Evolutionary conservation across 1,140 invertebrate species (phyloP), one percentile per base, ranked within the genome.

Genomic region (Agraylea sexmaculata): DNA sequence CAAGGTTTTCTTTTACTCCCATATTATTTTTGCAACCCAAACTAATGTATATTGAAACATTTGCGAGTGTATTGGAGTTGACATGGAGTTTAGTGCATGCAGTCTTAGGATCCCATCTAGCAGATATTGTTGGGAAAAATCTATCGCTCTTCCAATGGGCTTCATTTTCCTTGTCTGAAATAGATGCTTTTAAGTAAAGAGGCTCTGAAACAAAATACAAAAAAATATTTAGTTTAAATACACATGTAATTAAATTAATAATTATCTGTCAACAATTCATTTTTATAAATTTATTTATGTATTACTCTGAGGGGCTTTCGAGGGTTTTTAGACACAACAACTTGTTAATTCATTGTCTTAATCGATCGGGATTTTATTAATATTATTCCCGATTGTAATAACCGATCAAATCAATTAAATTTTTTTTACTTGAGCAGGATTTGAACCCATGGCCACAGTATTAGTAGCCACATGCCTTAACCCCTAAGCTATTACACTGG

Each of bases 91-190:
- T 62, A 8, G 65, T 62, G 5, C 60, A 64, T 5, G 70, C 60
- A 16, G 61, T 60, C 39, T 67, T 68, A 3, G 60, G 57, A 51
- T 73, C 69, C 71, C 71, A 73, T 51, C 70, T 66, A 20, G 70
- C 70, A 2, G 71, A 73, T 47, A 83, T 74, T 2, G 77, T 76
- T 3, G 80, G 79, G 12, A 69, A 59, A 55, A 84, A 83, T 30
- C 71, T 66, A 40, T 78, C 73, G 40, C 78, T 82, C 53, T 83
- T 83, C 78, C 80, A 83, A 43, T 80, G 80, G 28, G 77, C 73
- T 29, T 80, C 74, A 1, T 75, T 74, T 32, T 74, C 73, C 27
- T 69, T 69, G 49, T 83, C 78, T 25, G 78, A 72, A 32, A 81
- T 73, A 0, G 77, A 76, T 36, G 81, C 80, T 60, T 83, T 84